Base-by-base conservation (phyloP, 2,888 invertebrate genomes). In the Drosophila setosimentum region DNA sequence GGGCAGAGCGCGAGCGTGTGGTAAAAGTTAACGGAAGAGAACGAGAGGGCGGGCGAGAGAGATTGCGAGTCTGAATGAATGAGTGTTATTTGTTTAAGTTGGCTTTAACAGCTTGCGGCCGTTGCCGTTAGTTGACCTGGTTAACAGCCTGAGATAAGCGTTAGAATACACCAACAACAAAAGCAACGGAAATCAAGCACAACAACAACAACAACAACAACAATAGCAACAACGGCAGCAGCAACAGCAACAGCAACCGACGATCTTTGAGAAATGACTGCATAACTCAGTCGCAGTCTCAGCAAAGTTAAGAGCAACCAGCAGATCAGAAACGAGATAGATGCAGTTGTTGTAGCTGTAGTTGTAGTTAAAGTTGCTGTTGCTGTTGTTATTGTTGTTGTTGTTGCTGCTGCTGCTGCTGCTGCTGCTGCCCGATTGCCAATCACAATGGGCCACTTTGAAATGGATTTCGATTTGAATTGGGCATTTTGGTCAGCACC, bases 61-160 rank as follows among this genome's bases (percentile, higher is more conserved):
- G 71, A 67, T 72, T 58, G 58, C 66, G 64, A 66, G 66, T 63
- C 63, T 77, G 70, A 76, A 77, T 86, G 86, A 83, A 80, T 83
- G 76, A 83, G 76, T 82, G 85, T 76, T 89, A 90, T 87, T 87
- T 87, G 85, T 84, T 89, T 84, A 87, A 84, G 78, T 89, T 82
- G 80, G 87, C 80, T 87, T 89, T 90, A 87, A 89, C 90, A 89
- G 90, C 80, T 89, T 84, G 85, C 80, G 82, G 87, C 76, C 67
- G 82, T 81, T 73, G 85, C 87, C 91, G 87, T 87, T 87, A 87
- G 89, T 87, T 87, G 87, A 89, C 91, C 87, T 87, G 86, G 83
- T 87, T 83, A 82, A 73, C 74, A 75, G 78, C 53, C 65, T 73
- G 62, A 81, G 81, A 83, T 81, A 81, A 81, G 81, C 83, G 81